Base-by-base conservation (phyloP, 2,113 vertebrate genomes). In the Puntigrus tetrazona region DNA sequence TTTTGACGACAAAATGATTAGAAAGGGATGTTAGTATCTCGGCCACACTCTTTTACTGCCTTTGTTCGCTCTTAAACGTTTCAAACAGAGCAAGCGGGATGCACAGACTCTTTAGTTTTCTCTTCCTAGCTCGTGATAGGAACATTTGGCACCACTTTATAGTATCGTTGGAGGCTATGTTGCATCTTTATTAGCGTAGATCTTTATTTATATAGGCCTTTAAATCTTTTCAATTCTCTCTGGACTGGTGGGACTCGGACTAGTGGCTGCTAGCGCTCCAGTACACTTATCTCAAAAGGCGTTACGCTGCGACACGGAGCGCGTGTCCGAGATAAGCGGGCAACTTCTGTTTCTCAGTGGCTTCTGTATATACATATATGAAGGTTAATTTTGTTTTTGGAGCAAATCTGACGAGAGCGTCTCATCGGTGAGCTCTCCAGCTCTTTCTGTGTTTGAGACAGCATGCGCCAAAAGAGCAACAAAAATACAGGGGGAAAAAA, bases 1-100 rank as follows among this genome's bases (percentile, higher is more conserved):
- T 78, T 29, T 69, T 50, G 57, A 84, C 61, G 59, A 81, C 82
- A 84, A 43, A 59, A 20, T 81, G 67, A 14, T 57, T 69, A 18
- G 52, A 52, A 16, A 73, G 25, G 29, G 41, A 43, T 47, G 31
- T 47, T 34, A 7, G 45, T 73, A 75, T 76, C 22, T 65, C 31
- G 34, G 29, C 36, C 41, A 75, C 59, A 6, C 50, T n/a, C 55
- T 79, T n/a, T 75, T 57, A 82, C 41, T 36, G 25, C 57, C 57
- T 65, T 65, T 78, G 76, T 78, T 74, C 9, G 29, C 63, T 34
- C n/a, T 69, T 67, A 38, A 75, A 84, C 38, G 27, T 41, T 55
- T 1, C 50, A 18, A 47, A 78, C 85, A 59, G n/a, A 84, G 25
- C 72, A 84, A 79, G 18, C 20, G 55, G 67, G 36, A 82, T 83